Percentiles rank a stretch among this genome's conserved stretches.
These are phyloP conservation scores for Laterallus jamaicensis DNA, from an alignment of 2,113 vertebrate genomes.

Conservation along the genomic window DNA sequence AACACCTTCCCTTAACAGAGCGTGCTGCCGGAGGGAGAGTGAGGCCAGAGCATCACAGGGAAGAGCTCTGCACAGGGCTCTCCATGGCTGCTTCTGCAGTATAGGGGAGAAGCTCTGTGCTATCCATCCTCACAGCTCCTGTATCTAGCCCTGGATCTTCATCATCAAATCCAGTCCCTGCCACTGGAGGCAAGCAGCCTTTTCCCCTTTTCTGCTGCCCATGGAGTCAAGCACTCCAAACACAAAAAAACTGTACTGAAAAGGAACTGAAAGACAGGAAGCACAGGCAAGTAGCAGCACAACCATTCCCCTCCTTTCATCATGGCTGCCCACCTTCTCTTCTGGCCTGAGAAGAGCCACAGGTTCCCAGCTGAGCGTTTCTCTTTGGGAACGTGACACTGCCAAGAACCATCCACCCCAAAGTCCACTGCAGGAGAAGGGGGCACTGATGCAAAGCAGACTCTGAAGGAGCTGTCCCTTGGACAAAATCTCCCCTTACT, in stretches of 20 bases:
- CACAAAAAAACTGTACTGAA: background rate
- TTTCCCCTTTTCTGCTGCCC: background rate
- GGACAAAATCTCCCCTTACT: background rate
- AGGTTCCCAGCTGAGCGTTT: background rate
- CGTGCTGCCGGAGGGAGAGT: background rate
- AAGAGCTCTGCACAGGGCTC: background rate
- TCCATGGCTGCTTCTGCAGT: background rate
- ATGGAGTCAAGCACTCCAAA: background rate
- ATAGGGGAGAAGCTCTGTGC: background rate
- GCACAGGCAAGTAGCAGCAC: accelerated
- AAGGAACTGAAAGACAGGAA: accelerated
- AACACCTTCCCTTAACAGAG: background rate
- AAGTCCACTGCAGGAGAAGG: background rate
- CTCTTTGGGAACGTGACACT: background rate
- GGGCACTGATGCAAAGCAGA: background rate
- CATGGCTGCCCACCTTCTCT: background rate
- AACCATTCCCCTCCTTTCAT: background rate
- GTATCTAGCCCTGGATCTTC: background rate
- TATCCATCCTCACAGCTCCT: accelerated
- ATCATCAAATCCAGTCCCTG: background rate
- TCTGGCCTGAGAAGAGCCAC: background rate
- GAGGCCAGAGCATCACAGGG: background rate
- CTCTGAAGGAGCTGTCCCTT: background rate
- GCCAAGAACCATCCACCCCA: background rate
- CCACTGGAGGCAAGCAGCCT: background rate